Percentiles rank a stretch among this genome's conserved stretches.
These are phyloP conservation scores for Strix aluco DNA, from an alignment of 2,113 vertebrate genomes.

Conservation along the genomic window DNA sequence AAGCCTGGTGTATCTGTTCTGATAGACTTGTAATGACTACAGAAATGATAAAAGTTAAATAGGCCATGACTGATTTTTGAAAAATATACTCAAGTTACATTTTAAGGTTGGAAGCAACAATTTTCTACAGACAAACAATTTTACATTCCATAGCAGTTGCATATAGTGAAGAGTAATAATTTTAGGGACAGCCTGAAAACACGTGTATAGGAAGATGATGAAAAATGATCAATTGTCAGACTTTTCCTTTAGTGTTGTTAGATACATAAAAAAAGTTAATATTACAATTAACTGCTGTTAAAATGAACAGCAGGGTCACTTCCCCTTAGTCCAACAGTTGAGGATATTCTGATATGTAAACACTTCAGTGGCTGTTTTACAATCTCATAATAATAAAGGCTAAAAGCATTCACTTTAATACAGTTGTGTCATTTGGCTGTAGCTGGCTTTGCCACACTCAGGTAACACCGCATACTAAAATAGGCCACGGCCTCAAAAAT, in stretches of 20 bases:
- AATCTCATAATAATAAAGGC: neutral
- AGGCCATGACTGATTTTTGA: neutral
- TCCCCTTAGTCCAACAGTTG: neutral
- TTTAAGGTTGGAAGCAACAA: neutral
- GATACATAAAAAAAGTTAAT: neutral
- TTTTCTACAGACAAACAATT: neutral
- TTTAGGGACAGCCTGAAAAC: neutral
- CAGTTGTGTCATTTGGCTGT: neutral
- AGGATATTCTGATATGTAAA: neutral
- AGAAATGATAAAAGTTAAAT: neutral
- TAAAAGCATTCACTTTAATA: neutral
- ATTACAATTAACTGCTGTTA: neutral
- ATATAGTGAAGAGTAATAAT: neutral
- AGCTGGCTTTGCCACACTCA: neutral
- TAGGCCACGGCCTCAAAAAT: neutral
- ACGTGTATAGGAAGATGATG: neutral
- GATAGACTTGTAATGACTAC: neutral
- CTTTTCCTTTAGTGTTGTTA: neutral
- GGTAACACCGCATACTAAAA: neutral
- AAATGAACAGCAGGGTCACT: neutral
- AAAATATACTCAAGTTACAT: neutral
- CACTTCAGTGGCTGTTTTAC: neutral
- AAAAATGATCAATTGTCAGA: neutral
- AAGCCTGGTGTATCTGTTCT: neutral
- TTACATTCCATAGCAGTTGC: neutral